These are phyloP conservation scores for Pampusana beccarii DNA, from an alignment of 2,113 vertebrate genomes.

Conservation along the genomic window DNA sequence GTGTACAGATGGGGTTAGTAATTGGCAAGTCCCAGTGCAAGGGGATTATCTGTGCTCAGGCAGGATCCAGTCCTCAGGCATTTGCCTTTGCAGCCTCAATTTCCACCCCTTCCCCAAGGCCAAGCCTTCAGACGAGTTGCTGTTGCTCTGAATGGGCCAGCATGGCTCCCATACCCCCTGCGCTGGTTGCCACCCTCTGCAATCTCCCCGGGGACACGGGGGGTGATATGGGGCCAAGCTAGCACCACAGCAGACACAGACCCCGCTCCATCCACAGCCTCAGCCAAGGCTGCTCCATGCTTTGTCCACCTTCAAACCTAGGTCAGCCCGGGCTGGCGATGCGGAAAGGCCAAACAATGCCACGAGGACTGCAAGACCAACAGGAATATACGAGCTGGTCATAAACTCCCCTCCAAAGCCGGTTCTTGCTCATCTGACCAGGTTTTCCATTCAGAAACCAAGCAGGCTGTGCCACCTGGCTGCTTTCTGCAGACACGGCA, in stretches of 20 bases:
- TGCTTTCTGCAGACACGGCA: neutral
- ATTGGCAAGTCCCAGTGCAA: neutral
- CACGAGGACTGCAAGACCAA: rapidly evolving
- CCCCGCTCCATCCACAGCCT: neutral
- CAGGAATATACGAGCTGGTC: neutral
- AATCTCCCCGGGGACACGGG: rapidly evolving
- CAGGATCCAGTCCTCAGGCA: neutral
- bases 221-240: rapidly evolving
- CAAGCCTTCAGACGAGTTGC: rapidly evolving
- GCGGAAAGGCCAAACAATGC: neutral
- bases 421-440: rapidly evolving
- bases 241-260: rapidly evolving
- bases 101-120: neutral
- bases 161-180: neutral
- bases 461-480: slow-evolving; percentile 37
- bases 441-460: neutral
- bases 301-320: neutral
- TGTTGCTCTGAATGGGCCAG: neutral
- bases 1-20: neutral
- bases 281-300: rapidly evolving
- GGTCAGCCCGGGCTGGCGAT: rapidly evolving
- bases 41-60: neutral
- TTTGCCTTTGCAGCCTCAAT: neutral
- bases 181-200: neutral
- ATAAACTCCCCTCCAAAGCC: neutral